Percentiles rank a stretch among this genome's conserved stretches.
phyloP scores from a whole-genome alignment of 2,888 invertebrate species.

The Tuta absoluta region DNA sequence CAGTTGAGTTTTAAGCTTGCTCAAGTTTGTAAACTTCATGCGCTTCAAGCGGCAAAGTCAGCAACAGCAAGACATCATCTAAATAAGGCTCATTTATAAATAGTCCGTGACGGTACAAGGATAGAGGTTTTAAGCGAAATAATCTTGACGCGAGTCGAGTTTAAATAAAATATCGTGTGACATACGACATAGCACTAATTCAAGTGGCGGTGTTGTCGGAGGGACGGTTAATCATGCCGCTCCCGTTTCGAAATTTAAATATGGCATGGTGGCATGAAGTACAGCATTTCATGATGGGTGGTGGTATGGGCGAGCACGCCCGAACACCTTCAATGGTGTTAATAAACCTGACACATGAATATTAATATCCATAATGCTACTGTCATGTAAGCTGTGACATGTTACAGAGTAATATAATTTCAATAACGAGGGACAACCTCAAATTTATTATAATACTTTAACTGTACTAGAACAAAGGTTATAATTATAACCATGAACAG shows the following conservation, averaged over 20 bases:
- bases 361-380: slow-evolving; percentile 62
- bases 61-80: slow-evolving; percentile 48
- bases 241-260: slow-evolving; percentile 68
- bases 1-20: not conserved
- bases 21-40: slow-evolving; percentile 25
- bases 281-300: slow-evolving; percentile 47
- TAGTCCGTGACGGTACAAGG: slow-evolving; percentile 65
- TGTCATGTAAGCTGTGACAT: slow-evolving; percentile 39
- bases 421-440: not conserved
- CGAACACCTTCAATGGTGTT: slow-evolving; percentile 59
- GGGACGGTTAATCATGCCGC: slow-evolving; percentile 73
- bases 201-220: slow-evolving; percentile 60
- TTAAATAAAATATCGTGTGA: slow-evolving; percentile 72
- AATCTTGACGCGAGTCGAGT: slow-evolving; percentile 51
- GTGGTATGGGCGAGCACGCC: slow-evolving; percentile 63
- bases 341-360: slow-evolving; percentile 62
- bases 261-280: slow-evolving; percentile 30
- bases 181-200: slow-evolving; percentile 74
- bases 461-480: not conserved
- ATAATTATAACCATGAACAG: too few species aligned
- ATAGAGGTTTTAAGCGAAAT: slow-evolving; percentile 66
- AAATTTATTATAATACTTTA: not conserved
- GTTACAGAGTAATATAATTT: slow-evolving; percentile 15
- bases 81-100: slow-evolving; percentile 73
- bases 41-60: slow-evolving; percentile 29